A percentile compares a stretch with the other conserved stretches of the same genome.
These are phyloP conservation scores for Meda fulgida DNA, from an alignment of 2,797 vertebrate genomes.

Conservation along the genomic window DNA sequence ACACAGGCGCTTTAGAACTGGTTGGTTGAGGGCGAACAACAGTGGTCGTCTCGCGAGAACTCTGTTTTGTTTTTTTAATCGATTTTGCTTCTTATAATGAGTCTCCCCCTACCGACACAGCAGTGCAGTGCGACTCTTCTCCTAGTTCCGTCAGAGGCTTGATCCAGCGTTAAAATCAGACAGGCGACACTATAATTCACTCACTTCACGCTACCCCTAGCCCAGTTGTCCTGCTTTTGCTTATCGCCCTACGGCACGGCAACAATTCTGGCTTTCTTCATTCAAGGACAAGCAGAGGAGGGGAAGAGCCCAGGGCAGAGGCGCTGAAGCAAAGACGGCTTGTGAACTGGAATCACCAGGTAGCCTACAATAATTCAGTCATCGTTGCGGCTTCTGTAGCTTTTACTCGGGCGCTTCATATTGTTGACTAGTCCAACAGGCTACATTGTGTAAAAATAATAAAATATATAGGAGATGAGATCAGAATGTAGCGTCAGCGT, in stretches of 20 bases:
- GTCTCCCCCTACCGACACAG: constrained; percentile 60
- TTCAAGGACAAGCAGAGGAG: constrained; percentile 60
- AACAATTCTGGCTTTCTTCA: constrained; percentile 48
- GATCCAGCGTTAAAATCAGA: constrained; percentile 49
- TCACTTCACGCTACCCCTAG: constrained; percentile 9
- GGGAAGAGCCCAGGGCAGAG: constrained; percentile 41
- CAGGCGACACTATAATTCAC: constrained; percentile 45
- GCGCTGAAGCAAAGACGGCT: constrained; percentile 48
- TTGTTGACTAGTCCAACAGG: background rate
- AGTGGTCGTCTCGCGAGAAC: constrained; percentile 64
- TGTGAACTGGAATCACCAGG: constrained; percentile 57
- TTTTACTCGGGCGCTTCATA: constrained; percentile 7
- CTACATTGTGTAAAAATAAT: constrained; percentile 1
- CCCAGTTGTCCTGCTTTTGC: constrained; percentile 14
- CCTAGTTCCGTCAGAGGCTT: constrained; percentile 29
- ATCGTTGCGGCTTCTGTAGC: constrained; percentile 21
- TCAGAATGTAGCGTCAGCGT: constrained; percentile 2
- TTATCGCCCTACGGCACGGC: constrained; percentile 27
- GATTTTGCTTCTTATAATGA: constrained; percentile 57
- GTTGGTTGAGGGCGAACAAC: background rate
- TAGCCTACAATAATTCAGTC: constrained; percentile 53
- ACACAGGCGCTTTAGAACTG: background rate
- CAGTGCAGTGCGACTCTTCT: constrained; percentile 40
- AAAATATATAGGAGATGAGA: background rate
- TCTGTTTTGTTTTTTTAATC: constrained; percentile 30